These are phyloP conservation scores for Xiphophorus birchmanni DNA, from an alignment of 2,797 vertebrate genomes.

Conservation along the genomic window DNA sequence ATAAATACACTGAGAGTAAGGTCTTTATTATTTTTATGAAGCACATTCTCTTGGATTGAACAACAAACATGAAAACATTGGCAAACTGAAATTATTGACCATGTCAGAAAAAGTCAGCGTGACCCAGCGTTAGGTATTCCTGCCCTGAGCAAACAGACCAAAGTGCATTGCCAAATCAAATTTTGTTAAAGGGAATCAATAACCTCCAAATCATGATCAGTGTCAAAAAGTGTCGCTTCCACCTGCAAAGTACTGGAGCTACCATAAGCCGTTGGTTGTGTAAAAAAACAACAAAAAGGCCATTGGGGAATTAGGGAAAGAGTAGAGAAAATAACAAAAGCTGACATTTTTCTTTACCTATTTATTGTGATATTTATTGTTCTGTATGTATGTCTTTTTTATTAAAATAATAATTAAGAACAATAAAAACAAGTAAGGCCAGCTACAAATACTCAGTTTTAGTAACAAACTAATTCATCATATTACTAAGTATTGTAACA, in stretches of 20 bases:
- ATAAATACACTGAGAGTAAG: neutral
- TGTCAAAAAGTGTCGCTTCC: neutral
- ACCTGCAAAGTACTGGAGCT: neutral
- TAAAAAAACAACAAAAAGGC: neutral
- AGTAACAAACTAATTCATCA: neutral
- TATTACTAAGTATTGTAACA: too few relatives aligned
- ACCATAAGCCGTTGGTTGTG: neutral
- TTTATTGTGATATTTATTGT: neutral
- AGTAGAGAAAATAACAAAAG: neutral
- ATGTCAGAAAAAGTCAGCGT: constrained; percentile 44
- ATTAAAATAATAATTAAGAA: neutral
- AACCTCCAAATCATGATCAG: neutral
- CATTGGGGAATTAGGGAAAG: neutral
- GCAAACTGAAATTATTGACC: constrained; percentile 7
- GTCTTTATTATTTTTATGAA: neutral
- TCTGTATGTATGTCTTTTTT: neutral
- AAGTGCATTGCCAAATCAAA: constrained; percentile 52
- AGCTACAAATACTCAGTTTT: neutral
- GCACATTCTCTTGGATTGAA: neutral
- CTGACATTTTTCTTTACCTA: neutral
- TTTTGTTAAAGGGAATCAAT: constrained; percentile 51
- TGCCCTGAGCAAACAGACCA: constrained; percentile 46
- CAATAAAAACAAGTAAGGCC: neutral
- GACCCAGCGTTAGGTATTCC: constrained; percentile 47
- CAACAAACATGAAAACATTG: constrained; percentile 8